A percentile compares a stretch with the other conserved stretches of the same genome.
phyloP scores from a whole-genome alignment of 1,140 invertebrate species.

The Gonatopus flavifemur region DNA sequence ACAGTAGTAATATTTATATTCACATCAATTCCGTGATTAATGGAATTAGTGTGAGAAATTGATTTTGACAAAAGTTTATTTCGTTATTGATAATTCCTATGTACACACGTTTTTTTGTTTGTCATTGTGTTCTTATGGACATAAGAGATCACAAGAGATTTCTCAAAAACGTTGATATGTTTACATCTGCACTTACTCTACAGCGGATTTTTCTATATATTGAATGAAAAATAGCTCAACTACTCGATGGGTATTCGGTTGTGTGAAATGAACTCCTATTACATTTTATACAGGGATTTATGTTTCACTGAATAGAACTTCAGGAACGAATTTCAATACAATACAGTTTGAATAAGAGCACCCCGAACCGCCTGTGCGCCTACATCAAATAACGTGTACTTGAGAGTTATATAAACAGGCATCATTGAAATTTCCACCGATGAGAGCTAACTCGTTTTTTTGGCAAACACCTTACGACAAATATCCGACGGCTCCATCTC shows the following conservation, averaged over 20 bases:
- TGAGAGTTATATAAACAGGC: conserved; percentile 27
- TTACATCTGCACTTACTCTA: conserved; percentile 21
- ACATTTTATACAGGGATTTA: conserved; percentile 23
- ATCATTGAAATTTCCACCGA: conserved; percentile 17
- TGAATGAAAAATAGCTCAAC: too few relatives aligned
- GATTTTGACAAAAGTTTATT: too few relatives aligned
- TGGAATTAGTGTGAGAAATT: too few relatives aligned
- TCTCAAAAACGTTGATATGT: conserved; percentile 12
- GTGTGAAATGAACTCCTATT: conserved; percentile 23
- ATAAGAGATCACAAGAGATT: too few relatives aligned
- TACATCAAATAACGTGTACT: conserved; percentile 19
- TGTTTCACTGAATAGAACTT: conserved; percentile 25
- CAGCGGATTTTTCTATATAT: conserved; percentile 25
- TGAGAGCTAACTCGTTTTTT: conserved; percentile 13
- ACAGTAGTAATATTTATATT: too few relatives aligned
- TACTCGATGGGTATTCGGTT: conserved; percentile 15
- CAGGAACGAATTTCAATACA: conserved; percentile 17
- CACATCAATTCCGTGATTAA: too few relatives aligned
- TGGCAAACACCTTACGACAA: conserved; percentile 20
- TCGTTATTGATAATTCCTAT: too few relatives aligned
- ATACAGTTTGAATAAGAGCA: too few relatives aligned
- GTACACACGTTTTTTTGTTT: too few relatives aligned
- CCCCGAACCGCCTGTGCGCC: conserved; percentile 12
- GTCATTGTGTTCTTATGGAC: too few relatives aligned
- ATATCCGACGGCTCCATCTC: conserved; percentile 15